phyloP scores from a whole-genome alignment of 2,113 vertebrate genomes.

The Mastomys natalensis region DNA sequence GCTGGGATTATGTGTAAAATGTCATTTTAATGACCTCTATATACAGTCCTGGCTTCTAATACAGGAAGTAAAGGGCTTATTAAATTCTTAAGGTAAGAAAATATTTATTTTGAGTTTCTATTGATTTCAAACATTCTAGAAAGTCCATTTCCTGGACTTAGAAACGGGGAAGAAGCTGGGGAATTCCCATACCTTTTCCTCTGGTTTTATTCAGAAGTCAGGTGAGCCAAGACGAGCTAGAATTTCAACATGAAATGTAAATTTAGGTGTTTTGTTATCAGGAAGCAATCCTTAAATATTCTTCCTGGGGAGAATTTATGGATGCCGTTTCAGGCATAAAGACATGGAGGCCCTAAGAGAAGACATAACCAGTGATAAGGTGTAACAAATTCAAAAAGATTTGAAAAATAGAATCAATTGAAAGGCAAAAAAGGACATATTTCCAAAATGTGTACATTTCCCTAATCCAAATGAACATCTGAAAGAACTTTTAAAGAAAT shows the following conservation, averaged over 20 bases:
- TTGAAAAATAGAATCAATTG: not conserved
- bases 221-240: not conserved
- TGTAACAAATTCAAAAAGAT: not conserved
- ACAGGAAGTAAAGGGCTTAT: not conserved
- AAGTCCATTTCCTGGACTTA: not conserved
- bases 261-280: not conserved
- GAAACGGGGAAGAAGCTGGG: not conserved
- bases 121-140: constrained; percentile 3
- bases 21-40: not conserved
- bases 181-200: not conserved
- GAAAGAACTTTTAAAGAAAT: not conserved
- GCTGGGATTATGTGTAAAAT: constrained; percentile 5
- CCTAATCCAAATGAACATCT: not conserved
- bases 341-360: not conserved
- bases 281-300: not conserved
- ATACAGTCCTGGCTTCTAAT: not conserved
- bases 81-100: not conserved
- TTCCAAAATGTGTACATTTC: not conserved
- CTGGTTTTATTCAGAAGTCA: constrained; percentile 5
- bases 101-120: not conserved
- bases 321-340: not conserved
- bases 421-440: not conserved
- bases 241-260: constrained; percentile 1
- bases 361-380: not conserved
- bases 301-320: not conserved